Evolutionary conservation across 1,140 invertebrate species (phyloP).

Genomic region (Hermetia illucens): DNA sequence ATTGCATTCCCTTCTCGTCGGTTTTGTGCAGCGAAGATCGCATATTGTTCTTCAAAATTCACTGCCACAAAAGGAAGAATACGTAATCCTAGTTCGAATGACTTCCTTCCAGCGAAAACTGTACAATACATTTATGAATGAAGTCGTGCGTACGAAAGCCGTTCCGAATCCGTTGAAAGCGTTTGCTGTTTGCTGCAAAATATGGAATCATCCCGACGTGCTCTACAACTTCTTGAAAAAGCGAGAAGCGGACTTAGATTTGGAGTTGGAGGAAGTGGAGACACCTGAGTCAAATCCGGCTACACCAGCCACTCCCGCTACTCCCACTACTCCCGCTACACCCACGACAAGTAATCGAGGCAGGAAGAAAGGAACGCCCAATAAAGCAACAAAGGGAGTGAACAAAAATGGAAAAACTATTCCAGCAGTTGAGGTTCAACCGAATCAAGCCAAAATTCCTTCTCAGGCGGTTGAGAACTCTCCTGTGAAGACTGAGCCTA

Average conservation of each 20-base stretch:
- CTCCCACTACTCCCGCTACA: neutral
- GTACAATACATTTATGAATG: slow-evolving; percentile 84
- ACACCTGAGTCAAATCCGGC: slow-evolving; percentile 17
- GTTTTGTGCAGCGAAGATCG: slow-evolving; percentile 84
- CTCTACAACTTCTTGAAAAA: slow-evolving; percentile 83
- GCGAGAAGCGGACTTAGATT: slow-evolving; percentile 74
- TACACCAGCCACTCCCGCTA: slow-evolving; percentile 1
- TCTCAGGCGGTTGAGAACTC: no score
- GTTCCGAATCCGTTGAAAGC: slow-evolving; percentile 94
- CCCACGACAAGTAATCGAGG: neutral
- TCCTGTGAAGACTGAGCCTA: no score
- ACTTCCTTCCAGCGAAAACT: slow-evolving; percentile 73
- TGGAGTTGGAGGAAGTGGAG: slow-evolving; percentile 57
- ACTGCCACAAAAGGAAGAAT: slow-evolving; percentile 82
- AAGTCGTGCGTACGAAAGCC: slow-evolving; percentile 69
- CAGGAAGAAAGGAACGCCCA: neutral
- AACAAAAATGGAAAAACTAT: slow-evolving; percentile 1
- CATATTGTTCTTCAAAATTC: slow-evolving; percentile 76
- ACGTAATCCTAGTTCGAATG: slow-evolving; percentile 78
- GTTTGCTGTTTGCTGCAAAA: slow-evolving; percentile 98
- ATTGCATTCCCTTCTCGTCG: slow-evolving; percentile 73
- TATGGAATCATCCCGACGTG: slow-evolving; percentile 99
- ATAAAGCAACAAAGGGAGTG: slow-evolving; percentile 3
- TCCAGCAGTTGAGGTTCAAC: neutral
- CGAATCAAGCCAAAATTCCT: no score